Evolutionary conservation across 2,797 vertebrate species (phyloP).

Genomic region (Naso thynnoides): DNA sequence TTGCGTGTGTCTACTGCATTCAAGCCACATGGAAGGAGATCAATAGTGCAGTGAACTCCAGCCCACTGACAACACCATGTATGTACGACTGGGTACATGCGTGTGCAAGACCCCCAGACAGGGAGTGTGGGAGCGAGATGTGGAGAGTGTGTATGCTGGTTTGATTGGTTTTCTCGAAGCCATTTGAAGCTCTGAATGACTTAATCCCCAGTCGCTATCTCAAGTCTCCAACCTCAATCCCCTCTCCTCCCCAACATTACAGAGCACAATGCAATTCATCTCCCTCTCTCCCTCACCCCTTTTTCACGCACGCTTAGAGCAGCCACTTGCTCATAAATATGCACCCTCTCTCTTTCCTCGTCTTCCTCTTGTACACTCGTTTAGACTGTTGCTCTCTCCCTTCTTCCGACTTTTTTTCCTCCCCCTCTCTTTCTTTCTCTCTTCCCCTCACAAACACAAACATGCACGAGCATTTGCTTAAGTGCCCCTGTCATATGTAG

Average conservation of each 20-base stretch:
- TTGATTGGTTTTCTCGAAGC: constrained; percentile 80
- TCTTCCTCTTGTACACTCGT: constrained; percentile 20
- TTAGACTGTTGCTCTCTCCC: too few relatives aligned
- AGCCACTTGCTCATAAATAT: constrained; percentile 58
- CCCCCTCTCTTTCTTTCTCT: neutral
- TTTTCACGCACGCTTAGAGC: constrained; percentile 43
- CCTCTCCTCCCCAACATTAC: constrained; percentile 52
- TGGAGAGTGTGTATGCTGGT: constrained; percentile 58
- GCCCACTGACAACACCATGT: constrained; percentile 26
- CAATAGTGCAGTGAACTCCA: constrained; percentile 56
- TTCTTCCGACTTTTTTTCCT: too few relatives aligned
- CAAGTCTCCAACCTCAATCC: constrained; percentile 74
- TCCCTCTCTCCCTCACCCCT: constrained; percentile 30
- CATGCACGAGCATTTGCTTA: constrained; percentile 3
- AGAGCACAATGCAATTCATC: constrained; percentile 64
- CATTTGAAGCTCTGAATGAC: constrained; percentile 78
- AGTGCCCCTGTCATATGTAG: constrained; percentile 32
- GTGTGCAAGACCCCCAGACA: constrained; percentile 4
- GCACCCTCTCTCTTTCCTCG: constrained; percentile 25
- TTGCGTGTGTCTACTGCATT: constrained; percentile 36
- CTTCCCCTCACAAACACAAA: neutral
- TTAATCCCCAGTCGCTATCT: constrained; percentile 76
- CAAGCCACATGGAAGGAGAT: constrained; percentile 51
- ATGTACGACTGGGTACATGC: constrained; percentile 14
- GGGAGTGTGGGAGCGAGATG: constrained; percentile 21